Percentiles rank a stretch among this genome's conserved stretches.
phyloP scores from a whole-genome alignment of 2,888 invertebrate genomes.

The Chromoteleia sp. region DNA sequence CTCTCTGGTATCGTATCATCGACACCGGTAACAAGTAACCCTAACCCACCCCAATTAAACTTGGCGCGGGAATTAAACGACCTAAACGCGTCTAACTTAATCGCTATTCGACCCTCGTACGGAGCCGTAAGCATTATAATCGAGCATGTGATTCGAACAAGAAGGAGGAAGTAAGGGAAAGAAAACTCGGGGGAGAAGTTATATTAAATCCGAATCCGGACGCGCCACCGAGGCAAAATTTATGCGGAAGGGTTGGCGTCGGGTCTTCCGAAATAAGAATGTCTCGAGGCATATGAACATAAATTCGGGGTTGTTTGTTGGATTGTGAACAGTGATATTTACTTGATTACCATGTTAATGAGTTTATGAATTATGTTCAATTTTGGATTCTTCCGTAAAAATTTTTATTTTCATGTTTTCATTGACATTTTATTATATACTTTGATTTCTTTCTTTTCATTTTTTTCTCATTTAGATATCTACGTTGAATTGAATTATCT shows the following conservation, averaged over 20 bases:
- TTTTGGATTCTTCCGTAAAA: too few species aligned
- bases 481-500: too few species aligned
- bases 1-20: constrained; percentile 41
- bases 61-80: constrained; percentile 58
- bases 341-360: too few species aligned
- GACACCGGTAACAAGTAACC: constrained; percentile 53
- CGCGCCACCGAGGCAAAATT: constrained; percentile 38
- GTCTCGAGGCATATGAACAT: constrained; percentile 20
- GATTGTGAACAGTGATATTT: too few species aligned
- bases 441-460: too few species aligned
- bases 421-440: too few species aligned
- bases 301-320: constrained; percentile 21
- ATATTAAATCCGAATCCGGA: constrained; percentile 61
- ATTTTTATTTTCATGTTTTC: too few species aligned
- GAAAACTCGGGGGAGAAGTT: constrained; percentile 58
- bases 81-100: constrained; percentile 63
- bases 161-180: constrained; percentile 55
- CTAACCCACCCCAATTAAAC: constrained; percentile 66
- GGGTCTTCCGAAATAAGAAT: constrained; percentile 20
- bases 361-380: too few species aligned
- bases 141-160: constrained; percentile 63
- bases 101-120: constrained; percentile 65
- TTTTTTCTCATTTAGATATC: too few species aligned
- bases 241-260: constrained; percentile 36
- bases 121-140: constrained; percentile 53